A percentile compares a stretch with the other conserved stretches of the same genome.
phyloP scores from a whole-genome alignment of 2,888 invertebrate species.

The Drosophila borborema region DNA sequence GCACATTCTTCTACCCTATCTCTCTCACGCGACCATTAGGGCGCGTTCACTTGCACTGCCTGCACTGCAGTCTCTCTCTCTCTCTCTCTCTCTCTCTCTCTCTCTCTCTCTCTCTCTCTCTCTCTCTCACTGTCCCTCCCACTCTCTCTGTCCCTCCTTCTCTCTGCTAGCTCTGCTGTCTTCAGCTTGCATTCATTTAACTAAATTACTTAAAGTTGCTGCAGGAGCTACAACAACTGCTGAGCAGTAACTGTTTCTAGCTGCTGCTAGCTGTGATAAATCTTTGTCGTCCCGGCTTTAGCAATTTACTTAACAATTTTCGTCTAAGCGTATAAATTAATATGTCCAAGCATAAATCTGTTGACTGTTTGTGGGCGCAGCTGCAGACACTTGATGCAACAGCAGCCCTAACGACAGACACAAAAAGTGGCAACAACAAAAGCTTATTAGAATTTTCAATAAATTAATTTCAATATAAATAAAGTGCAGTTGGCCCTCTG shows the following conservation, averaged over 20 bases:
- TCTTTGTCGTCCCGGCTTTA: conserved; percentile 43
- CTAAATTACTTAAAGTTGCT: conserved; percentile 68
- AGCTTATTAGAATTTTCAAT: conserved; percentile 77
- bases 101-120: not conserved
- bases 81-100: too few relatives aligned
- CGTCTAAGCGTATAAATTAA: conserved; percentile 67
- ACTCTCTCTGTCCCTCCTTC: not conserved
- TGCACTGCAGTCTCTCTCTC: not conserved
- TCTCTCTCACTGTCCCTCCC: too few relatives aligned
- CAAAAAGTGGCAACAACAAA: conserved; percentile 23
- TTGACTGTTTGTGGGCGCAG: conserved; percentile 49
- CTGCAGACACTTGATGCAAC: conserved; percentile 25
- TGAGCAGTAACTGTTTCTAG: not conserved
- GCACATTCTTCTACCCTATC: not conserved
- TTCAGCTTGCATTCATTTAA: conserved; percentile 43
- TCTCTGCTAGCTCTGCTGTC: not conserved
- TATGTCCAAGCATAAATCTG: conserved; percentile 71
- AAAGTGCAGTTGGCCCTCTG: conserved; percentile 42
- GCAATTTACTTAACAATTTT: conserved; percentile 69
- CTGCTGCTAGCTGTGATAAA: conserved; percentile 51
- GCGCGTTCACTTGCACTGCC: not conserved
- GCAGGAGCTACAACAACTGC: conserved; percentile 16
- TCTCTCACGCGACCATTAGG: not conserved
- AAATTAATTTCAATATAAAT: conserved; percentile 78
- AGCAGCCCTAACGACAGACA: conserved; percentile 24